Conservation (phyloP, 2,797 vertebrate species). For the Thalassophryne amazonica region DNA sequence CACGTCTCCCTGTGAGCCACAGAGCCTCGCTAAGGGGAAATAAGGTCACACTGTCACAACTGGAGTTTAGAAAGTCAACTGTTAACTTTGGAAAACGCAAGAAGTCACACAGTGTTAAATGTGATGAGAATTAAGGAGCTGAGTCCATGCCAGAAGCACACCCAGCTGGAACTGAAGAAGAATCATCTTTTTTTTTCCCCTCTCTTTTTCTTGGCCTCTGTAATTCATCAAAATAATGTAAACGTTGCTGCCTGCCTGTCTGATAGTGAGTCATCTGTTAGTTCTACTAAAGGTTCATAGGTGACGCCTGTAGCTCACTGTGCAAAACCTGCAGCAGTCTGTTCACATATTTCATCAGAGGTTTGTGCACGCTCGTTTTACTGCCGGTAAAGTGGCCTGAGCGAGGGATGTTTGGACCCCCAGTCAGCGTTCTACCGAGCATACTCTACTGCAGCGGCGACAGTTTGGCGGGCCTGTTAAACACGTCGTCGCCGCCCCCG, state of each 20-base stretch:
- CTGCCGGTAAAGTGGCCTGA: too few relatives aligned
- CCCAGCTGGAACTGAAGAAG: not conserved
- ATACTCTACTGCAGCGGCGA: too few relatives aligned
- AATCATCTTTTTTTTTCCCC: too few relatives aligned
- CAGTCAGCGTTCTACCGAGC: too few relatives aligned
- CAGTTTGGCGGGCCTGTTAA: too few relatives aligned
- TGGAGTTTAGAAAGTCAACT: conserved; percentile 27
- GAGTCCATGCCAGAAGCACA: conserved; percentile 9
- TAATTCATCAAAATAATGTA: conserved; percentile 28
- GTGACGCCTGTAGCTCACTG: too few relatives aligned
- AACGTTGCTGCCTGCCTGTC: conserved; percentile 24
- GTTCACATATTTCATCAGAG: conserved; percentile 2
- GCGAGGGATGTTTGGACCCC: too few relatives aligned
- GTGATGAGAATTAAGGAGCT: conserved; percentile 18
- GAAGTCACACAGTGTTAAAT: conserved; percentile 9
- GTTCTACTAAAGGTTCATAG: conserved; percentile 36
- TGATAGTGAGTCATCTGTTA: conserved; percentile 27
- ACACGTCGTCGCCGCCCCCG: too few relatives aligned
- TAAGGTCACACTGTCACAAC: conserved; percentile 32
- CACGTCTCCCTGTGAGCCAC: conserved; percentile 23
- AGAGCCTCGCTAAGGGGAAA: conserved; percentile 43
- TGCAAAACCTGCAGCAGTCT: conserved; percentile 8
- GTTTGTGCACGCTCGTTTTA: not conserved
- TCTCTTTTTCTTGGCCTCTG: too few relatives aligned
- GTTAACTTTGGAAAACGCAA: conserved; percentile 19